Conservation (phyloP, 2,888 invertebrate species). For the Ennomos fuscantarius region DNA sequence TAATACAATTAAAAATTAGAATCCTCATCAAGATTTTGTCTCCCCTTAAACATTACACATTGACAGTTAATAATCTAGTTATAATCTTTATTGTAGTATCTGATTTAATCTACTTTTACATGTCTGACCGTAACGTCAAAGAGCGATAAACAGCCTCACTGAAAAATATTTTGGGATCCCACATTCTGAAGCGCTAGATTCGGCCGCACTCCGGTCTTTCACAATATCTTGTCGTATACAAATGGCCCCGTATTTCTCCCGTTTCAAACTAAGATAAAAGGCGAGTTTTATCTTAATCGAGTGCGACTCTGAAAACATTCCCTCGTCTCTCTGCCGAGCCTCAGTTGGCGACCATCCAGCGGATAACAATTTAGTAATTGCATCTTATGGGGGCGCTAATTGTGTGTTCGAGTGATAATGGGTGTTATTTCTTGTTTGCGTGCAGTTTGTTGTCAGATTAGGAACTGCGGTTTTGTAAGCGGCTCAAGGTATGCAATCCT, state of each 20-base stretch:
- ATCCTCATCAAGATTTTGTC: too few relatives aligned
- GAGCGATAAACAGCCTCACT: too few relatives aligned
- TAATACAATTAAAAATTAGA: too few relatives aligned
- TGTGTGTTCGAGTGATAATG: constrained; percentile 40
- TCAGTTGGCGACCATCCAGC: constrained; percentile 53
- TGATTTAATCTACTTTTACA: too few relatives aligned
- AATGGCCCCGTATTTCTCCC: constrained; percentile 38
- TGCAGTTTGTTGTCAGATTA: background rate
- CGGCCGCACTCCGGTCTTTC: constrained; percentile 16
- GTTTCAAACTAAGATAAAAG: constrained; percentile 40
- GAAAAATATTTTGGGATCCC: constrained; percentile 3
- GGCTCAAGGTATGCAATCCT: too few relatives aligned
- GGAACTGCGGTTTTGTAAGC: constrained; percentile 7
- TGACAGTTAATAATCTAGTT: too few relatives aligned
- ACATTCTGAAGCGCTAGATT: constrained; percentile 8
- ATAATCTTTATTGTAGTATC: too few relatives aligned
- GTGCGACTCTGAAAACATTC: constrained; percentile 39
- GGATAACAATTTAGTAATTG: constrained; percentile 55
- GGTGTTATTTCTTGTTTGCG: constrained; percentile 29
- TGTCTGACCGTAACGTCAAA: too few relatives aligned
- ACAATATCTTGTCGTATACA: constrained; percentile 41
- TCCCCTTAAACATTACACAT: too few relatives aligned
- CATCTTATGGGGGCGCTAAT: constrained; percentile 49
- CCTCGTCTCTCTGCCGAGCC: constrained; percentile 34
- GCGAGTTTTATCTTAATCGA: constrained; percentile 38